phyloP scores from a whole-genome alignment of 2,113 vertebrate species.

The Rhineura floridana region DNA sequence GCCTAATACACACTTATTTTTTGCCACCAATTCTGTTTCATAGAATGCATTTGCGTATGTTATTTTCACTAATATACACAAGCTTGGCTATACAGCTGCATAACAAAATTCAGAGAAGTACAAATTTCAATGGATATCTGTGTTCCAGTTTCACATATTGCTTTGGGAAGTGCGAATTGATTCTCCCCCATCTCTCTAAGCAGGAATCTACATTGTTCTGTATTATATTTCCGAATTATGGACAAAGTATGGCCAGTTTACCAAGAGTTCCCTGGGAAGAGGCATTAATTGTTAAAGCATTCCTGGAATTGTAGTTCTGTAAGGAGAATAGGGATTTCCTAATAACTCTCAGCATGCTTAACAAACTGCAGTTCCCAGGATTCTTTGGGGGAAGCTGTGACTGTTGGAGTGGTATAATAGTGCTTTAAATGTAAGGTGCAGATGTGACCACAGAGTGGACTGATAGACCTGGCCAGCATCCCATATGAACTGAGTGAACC shows the following conservation, averaged over 20 bases:
- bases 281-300: too few species aligned
- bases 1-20: neutral
- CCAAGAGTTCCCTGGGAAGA: neutral
- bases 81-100: neutral
- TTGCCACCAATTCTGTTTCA: neutral
- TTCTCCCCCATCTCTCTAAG: neutral
- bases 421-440: too few species aligned
- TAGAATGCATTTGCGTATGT: neutral
- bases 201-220: neutral
- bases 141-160: neutral
- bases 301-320: too few species aligned
- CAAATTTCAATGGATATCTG: neutral
- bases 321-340: too few species aligned
- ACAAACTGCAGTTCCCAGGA: too few species aligned
- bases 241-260: neutral
- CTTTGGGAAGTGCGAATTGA: neutral
- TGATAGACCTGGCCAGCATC: too few species aligned
- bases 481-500: too few species aligned
- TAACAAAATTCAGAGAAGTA: neutral
- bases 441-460: too few species aligned
- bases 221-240: neutral
- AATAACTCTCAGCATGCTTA: too few species aligned
- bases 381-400: too few species aligned
- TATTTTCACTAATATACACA: neutral
- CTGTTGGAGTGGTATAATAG: too few species aligned